Conservation (phyloP, 2,113 vertebrate genomes). For the Strigops habroptila region DNA sequence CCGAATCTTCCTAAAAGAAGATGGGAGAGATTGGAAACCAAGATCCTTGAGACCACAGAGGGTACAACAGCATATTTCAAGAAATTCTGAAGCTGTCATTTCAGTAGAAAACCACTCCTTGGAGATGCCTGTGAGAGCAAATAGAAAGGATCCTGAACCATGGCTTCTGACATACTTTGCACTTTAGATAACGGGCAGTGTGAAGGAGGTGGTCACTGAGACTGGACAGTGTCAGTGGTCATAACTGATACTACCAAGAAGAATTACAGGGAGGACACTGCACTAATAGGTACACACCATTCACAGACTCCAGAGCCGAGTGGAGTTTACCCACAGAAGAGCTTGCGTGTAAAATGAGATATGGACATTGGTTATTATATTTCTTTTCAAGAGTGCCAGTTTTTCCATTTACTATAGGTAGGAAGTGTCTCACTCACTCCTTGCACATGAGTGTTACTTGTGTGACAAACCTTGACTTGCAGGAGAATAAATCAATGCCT, state of each 20-base stretch:
- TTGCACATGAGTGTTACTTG: rapidly evolving
- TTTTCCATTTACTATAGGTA: not conserved
- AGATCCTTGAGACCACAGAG: not conserved
- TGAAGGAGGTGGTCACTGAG: not conserved
- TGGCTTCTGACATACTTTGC: not conserved
- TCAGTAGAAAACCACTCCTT: not conserved
- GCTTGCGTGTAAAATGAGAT: not conserved
- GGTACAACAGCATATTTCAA: not conserved
- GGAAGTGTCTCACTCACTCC: not conserved
- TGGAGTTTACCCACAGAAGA: not conserved
- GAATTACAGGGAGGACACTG: not conserved
- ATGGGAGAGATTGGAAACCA: not conserved
- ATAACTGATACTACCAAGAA: not conserved
- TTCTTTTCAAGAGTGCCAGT: not conserved
- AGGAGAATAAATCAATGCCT: not conserved
- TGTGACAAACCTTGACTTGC: not conserved
- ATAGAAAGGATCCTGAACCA: not conserved
- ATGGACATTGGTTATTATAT: not conserved
- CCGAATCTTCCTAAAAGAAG: not conserved
- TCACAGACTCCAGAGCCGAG: not conserved
- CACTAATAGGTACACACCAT: rapidly evolving
- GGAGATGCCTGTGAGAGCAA: not conserved
- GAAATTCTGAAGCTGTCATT: not conserved
- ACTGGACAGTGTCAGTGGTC: not conserved
- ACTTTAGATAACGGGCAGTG: not conserved